phyloP scores from a whole-genome alignment of 2,797 vertebrate species.

The Atherinosoma microstoma region DNA sequence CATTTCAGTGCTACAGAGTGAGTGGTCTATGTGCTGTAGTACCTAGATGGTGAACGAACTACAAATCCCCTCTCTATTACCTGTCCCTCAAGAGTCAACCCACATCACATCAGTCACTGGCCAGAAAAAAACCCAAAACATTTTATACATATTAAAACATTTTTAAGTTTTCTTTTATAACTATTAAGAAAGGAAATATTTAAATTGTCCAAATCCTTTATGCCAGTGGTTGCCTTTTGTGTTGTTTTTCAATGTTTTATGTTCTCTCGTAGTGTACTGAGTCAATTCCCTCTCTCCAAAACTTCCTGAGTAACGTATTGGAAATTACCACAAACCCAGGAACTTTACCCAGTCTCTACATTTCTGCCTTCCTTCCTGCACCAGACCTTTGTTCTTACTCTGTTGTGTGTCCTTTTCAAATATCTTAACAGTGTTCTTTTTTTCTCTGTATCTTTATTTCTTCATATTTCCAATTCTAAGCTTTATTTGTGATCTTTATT shows the following conservation, averaged over 20 bases:
- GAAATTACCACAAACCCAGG: conserved; percentile 78
- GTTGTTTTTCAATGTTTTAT: conserved; percentile 30
- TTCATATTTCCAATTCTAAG: conserved; percentile 56
- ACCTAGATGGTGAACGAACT: conserved; percentile 83
- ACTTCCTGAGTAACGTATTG: conserved; percentile 56
- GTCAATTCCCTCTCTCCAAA: conserved; percentile 39
- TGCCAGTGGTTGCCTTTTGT: conserved; percentile 35
- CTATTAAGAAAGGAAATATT: neutral
- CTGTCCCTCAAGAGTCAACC: conserved; percentile 27
- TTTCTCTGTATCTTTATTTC: conserved; percentile 55
- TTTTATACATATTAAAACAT: conserved; percentile 15
- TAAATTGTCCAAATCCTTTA: conserved; percentile 8
- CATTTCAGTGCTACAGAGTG: conserved; percentile 99
- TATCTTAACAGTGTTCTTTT: conserved; percentile 44
- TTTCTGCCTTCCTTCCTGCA: conserved; percentile 71
- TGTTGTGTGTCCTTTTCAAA: conserved; percentile 59
- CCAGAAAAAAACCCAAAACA: conserved; percentile 36
- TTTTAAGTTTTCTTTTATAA: conserved; percentile 7
- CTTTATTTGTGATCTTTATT: conserved; percentile 54
- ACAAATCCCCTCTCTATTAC: conserved; percentile 41
- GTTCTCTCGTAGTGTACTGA: conserved; percentile 16
- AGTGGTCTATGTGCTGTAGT: conserved; percentile 93
- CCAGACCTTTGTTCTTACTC: conserved; percentile 50
- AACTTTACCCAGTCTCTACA: conserved; percentile 58
- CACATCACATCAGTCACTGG: conserved; percentile 30